Conservation (phyloP, 1,140 invertebrate species). For the Thaumatotibia leucotreta region DNA sequence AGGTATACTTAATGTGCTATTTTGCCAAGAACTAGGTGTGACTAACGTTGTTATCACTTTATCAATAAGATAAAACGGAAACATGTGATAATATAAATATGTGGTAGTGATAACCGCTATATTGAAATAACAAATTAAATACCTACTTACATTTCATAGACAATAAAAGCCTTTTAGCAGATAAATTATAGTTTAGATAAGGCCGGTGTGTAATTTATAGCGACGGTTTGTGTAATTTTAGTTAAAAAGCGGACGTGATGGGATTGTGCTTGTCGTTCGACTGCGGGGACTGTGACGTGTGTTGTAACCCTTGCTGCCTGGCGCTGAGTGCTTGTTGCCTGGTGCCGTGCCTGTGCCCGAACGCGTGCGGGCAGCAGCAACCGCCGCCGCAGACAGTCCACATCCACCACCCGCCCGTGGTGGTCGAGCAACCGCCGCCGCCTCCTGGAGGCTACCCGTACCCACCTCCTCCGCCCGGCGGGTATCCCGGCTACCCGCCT, state of each 20-base stretch:
- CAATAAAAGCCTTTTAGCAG: neutral
- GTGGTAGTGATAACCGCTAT: neutral
- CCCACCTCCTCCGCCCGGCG: conserved; percentile 35
- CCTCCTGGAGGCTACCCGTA: conserved; percentile 46
- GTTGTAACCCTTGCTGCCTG: conserved; percentile 61
- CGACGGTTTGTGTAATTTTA: conserved; percentile 32
- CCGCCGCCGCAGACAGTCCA: conserved; percentile 46
- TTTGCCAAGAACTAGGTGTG: neutral
- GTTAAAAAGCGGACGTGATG: conserved; percentile 46
- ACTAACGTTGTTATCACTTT: conserved; percentile 1
- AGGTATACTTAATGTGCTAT: neutral
- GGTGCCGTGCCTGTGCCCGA: conserved; percentile 59
- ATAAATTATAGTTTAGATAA: conserved; percentile 12
- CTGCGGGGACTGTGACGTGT: conserved; percentile 57
- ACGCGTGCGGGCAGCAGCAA: conserved; percentile 61
- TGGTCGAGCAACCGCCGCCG: conserved; percentile 43
- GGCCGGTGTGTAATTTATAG: neutral
- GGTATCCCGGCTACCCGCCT: conserved; percentile 36
- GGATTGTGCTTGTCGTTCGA: conserved; percentile 66
- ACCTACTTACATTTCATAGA: neutral
- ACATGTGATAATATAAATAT: neutral
- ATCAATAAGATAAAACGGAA: conserved; percentile 5
- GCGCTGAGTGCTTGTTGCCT: conserved; percentile 61
- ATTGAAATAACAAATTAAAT: neutral
- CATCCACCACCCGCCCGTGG: conserved; percentile 50